Evolutionary conservation across 2,888 invertebrate genomes (phyloP).

Genomic region (Cataglyphis albicans): DNA sequence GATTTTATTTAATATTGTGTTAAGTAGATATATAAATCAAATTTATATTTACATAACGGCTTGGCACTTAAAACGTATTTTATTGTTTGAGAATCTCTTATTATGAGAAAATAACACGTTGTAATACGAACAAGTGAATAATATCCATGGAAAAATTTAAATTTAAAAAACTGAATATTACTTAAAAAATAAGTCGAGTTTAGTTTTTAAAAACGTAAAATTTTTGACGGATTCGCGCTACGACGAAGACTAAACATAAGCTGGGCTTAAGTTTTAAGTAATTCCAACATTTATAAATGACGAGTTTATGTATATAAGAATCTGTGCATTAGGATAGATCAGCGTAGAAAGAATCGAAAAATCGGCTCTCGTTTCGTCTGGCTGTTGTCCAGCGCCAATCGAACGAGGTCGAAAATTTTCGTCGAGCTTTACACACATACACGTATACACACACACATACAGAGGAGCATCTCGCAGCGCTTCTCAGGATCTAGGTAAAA

Average conservation of each 20-base stretch:
- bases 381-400: conserved; percentile 48
- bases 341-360: conserved; percentile 56
- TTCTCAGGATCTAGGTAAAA: conserved; percentile 62
- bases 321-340: conserved; percentile 43
- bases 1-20: conserved; percentile 1
- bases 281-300: conserved; percentile 62
- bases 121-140: background rate
- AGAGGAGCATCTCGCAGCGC: conserved; percentile 70
- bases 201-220: conserved; percentile 65
- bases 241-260: conserved; percentile 72
- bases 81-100: conserved; percentile 1
- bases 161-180: conserved; percentile 59
- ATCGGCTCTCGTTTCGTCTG: conserved; percentile 49
- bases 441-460: conserved; percentile 32
- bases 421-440: conserved; percentile 62
- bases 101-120: background rate
- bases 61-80: conserved; percentile 51
- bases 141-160: conserved; percentile 8
- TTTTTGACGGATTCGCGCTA: conserved; percentile 57
- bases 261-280: conserved; percentile 70
- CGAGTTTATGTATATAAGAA: conserved; percentile 55
- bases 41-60: conserved; percentile 2
- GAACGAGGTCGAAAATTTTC: conserved; percentile 62
- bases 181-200: conserved; percentile 68
- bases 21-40: background rate